A percentile compares a stretch with the other conserved stretches of the same genome.
Evolutionary conservation across 2,113 vertebrate species (phyloP).

Genomic region (Patagioenas fasciata): DNA sequence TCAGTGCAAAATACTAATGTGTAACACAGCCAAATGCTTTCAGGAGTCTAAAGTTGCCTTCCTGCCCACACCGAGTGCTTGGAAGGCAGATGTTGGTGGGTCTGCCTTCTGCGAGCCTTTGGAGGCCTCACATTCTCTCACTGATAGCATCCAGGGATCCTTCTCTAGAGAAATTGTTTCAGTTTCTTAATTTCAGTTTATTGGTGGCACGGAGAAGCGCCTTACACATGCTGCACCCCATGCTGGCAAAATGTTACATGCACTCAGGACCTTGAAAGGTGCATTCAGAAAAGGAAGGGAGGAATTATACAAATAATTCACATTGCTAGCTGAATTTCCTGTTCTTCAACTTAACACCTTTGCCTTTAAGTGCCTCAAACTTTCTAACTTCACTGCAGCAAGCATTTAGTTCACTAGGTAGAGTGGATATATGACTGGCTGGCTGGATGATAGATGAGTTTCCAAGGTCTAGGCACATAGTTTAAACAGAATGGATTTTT

Average conservation of each 20-base stretch:
- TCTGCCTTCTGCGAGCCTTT: not conserved
- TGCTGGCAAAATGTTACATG: not conserved
- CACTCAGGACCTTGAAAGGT: not conserved
- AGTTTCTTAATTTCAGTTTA: not conserved
- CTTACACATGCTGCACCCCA: not conserved
- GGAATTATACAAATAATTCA: not conserved
- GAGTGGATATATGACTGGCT: not conserved
- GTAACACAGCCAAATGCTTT: not conserved
- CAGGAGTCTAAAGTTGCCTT: not conserved
- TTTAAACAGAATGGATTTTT: not conserved
- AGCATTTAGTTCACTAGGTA: not conserved
- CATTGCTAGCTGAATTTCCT: not conserved
- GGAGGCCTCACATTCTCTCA: not conserved
- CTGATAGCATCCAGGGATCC: not conserved
- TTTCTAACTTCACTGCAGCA: not conserved
- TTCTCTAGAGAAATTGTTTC: not conserved
- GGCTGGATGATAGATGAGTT: not conserved
- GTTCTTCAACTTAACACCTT: not conserved
- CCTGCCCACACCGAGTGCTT: not conserved
- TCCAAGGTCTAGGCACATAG: not conserved
- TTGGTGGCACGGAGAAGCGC: not conserved
- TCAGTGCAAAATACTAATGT: not conserved
- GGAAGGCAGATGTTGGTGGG: not conserved
- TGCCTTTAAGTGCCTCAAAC: not conserved
- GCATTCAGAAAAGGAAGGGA: not conserved